These are phyloP conservation scores for Ceriagrion tenellum DNA, from an alignment of 2,888 invertebrate species.

Conservation along the genomic window DNA sequence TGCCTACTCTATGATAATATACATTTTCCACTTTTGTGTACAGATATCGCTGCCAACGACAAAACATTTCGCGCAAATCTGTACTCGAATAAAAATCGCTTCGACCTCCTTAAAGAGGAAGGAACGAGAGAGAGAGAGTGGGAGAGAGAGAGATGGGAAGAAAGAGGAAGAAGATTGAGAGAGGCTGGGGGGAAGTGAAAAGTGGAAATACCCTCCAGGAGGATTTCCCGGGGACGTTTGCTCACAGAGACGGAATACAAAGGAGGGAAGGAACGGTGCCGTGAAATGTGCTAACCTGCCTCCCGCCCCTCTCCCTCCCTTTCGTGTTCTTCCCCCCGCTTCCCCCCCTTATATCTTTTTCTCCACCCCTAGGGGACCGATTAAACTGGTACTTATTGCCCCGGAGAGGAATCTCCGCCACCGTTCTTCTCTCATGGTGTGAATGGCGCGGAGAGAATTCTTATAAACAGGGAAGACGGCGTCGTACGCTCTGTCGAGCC, in stretches of 20 bases:
- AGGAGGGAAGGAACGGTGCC: neutral
- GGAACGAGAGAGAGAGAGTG: too few relatives aligned
- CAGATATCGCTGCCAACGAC: too few relatives aligned
- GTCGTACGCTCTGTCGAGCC: neutral
- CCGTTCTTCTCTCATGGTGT: neutral
- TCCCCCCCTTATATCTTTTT: neutral
- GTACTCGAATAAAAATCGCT: too few relatives aligned
- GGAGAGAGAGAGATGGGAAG: too few relatives aligned
- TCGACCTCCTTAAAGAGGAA: too few relatives aligned
- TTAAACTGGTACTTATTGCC: conserved; percentile 1
- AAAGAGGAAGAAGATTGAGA: neutral
- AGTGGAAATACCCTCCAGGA: neutral
- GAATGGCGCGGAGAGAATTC: neutral
- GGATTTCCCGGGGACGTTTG: neutral
- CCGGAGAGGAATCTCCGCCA: neutral
- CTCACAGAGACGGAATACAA: neutral
- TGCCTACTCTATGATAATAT: too few relatives aligned
- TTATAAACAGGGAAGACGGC: neutral
- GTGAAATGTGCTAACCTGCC: neutral
- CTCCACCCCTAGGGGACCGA: neutral
- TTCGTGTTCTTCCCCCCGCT: neutral
- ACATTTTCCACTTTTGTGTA: too few relatives aligned
- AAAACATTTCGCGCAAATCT: too few relatives aligned
- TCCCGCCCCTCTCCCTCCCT: neutral
- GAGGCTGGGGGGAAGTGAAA: neutral